A percentile compares a stretch with the other conserved stretches of the same genome.
phyloP scores from a whole-genome alignment of 2,888 invertebrate species.

The Lochmaea capreae region DNA sequence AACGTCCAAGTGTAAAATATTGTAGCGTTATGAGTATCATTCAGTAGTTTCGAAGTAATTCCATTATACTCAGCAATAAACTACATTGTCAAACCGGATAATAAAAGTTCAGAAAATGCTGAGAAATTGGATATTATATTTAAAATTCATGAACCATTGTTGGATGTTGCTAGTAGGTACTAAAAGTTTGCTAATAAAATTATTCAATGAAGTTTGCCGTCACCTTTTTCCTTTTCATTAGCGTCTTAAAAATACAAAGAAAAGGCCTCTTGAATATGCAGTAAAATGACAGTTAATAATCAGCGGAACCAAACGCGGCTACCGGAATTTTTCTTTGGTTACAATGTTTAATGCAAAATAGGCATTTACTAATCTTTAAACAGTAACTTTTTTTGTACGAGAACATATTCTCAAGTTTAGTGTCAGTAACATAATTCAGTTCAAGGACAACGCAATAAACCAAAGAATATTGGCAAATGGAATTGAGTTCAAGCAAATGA shows the following conservation, averaged over 20 bases:
- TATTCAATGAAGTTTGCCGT: slow-evolving; percentile 42
- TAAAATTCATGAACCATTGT: slow-evolving; percentile 42
- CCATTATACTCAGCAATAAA: slow-evolving; percentile 37
- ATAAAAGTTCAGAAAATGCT: slow-evolving; percentile 37
- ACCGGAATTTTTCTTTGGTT: slow-evolving; percentile 38
- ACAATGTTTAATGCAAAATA: slow-evolving; percentile 42
- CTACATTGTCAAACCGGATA: slow-evolving; percentile 37
- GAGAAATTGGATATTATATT: slow-evolving; percentile 40
- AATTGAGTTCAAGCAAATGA: too few species aligned
- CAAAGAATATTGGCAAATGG: neutral
- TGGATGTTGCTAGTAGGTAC: slow-evolving; percentile 41
- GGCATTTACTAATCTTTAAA: neutral
- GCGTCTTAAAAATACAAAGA: slow-evolving; percentile 38
- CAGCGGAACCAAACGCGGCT: slow-evolving; percentile 43
- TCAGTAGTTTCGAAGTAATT: slow-evolving; percentile 38
- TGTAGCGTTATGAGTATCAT: slow-evolving; percentile 35
- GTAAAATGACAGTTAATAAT: slow-evolving; percentile 43
- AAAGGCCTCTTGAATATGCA: slow-evolving; percentile 35
- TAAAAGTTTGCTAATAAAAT: slow-evolving; percentile 46
- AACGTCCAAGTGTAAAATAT: slow-evolving; percentile 35
- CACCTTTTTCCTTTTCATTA: slow-evolving; percentile 42
- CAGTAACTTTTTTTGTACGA: neutral
- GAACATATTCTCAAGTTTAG: neutral
- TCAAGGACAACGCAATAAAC: neutral
- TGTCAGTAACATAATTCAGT: neutral